phyloP scores from a whole-genome alignment of 2,888 invertebrate genomes.

The Augochlorella aurata region DNA sequence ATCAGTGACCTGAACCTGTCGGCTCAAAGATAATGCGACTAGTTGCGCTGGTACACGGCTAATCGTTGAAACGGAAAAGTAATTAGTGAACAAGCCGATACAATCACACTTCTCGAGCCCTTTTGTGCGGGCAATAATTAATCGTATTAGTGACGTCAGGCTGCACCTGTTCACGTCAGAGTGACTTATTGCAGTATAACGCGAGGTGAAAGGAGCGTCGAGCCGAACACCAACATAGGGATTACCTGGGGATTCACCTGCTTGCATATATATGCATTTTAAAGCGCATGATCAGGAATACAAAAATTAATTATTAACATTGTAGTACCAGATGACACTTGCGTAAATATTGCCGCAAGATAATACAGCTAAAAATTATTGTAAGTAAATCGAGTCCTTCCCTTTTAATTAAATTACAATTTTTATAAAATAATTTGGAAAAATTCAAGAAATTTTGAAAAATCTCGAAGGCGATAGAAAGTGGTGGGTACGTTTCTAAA shows the following conservation, averaged over 20 bases:
- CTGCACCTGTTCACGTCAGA: slow-evolving; percentile 48
- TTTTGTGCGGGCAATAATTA: slow-evolving; percentile 42
- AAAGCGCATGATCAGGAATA: background rate
- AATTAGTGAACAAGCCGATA: slow-evolving; percentile 13
- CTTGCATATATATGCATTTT: slow-evolving; percentile 1
- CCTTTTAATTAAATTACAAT: no score
- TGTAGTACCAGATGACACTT: background rate
- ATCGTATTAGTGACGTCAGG: slow-evolving; percentile 45
- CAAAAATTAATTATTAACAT: background rate
- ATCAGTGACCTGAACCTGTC: slow-evolving; percentile 6
- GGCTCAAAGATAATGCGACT: slow-evolving; percentile 27
- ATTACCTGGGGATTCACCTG: slow-evolving; percentile 30
- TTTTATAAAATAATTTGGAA: no score
- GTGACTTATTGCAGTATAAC: slow-evolving; percentile 51
- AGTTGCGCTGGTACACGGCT: slow-evolving; percentile 1
- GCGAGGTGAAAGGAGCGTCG: slow-evolving; percentile 44
- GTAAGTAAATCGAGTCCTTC: no score
- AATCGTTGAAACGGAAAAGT: slow-evolving; percentile 21
- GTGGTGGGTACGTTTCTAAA: background rate
- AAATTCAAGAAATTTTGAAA: no score
- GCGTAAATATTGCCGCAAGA: background rate
- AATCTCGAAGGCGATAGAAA: no score
- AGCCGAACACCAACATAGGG: slow-evolving; percentile 28
- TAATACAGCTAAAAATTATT: background rate
- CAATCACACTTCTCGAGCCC: background rate